phyloP scores from a whole-genome alignment of 2,113 vertebrate genomes.

The Tragelaphus buxtoni region DNA sequence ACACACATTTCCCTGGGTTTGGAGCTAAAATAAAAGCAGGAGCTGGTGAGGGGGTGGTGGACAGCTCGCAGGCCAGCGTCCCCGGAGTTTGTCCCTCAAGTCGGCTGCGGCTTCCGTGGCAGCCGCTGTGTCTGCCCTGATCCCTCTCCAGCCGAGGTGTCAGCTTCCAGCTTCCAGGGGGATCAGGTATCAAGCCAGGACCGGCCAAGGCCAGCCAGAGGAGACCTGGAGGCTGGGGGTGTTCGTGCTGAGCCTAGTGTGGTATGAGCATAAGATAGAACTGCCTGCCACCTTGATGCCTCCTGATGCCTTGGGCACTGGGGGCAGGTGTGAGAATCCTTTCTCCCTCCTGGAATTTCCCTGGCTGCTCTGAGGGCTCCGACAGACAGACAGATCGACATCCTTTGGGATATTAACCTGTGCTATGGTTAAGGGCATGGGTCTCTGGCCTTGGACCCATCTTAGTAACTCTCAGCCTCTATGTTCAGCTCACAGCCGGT shows the following conservation, averaged over 20 bases:
- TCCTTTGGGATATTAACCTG: neutral
- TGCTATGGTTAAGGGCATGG: neutral
- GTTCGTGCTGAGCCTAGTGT: conserved; percentile 40
- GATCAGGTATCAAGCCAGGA: conserved; percentile 72
- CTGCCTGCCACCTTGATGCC: neutral
- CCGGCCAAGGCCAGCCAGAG: conserved; percentile 78
- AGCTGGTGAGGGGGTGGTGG: neutral
- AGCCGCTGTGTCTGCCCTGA: conserved; percentile 62
- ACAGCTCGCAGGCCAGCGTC: conserved; percentile 25
- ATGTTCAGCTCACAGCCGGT: neutral
- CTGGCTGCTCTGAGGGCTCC: neutral
- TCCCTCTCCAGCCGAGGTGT: conserved; percentile 69
- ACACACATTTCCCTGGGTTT: neutral
- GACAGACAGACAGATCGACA: neutral
- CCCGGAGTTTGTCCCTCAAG: conserved; percentile 56
- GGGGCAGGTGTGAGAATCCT: neutral
- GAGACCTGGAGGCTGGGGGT: conserved; percentile 67
- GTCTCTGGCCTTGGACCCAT: neutral
- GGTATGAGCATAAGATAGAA: conserved; percentile 9
- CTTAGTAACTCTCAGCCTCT: neutral
- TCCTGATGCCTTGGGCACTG: neutral
- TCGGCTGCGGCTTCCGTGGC: neutral
- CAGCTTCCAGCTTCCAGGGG: conserved; percentile 79
- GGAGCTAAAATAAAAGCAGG: neutral
- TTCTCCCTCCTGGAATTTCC: neutral